These are phyloP conservation scores for Orthonyx spaldingii DNA, from an alignment of 2,113 vertebrate species.

Conservation along the genomic window DNA sequence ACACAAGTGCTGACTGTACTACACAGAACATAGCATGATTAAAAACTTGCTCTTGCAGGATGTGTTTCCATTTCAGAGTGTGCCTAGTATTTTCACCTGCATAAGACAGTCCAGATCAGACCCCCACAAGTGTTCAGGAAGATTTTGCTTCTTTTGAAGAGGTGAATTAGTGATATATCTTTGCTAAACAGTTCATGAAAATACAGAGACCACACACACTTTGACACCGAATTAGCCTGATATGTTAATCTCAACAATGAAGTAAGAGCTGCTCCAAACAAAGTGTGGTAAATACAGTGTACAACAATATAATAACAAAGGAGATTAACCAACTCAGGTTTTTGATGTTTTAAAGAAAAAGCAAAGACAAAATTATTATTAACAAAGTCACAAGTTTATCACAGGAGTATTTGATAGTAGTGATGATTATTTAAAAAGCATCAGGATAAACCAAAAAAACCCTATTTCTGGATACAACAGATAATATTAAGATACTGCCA, in stretches of 20 bases:
- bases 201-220: not conserved
- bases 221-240: not conserved
- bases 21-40: not conserved
- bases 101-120: not conserved
- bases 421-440: not conserved
- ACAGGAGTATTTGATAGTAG: not conserved
- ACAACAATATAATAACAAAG: not conserved
- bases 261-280: not conserved
- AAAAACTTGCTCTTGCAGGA: not conserved
- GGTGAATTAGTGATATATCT: not conserved
- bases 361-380: not conserved
- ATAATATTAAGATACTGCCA: not conserved
- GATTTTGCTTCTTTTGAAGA: not conserved
- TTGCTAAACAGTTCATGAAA: not conserved
- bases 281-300: not conserved
- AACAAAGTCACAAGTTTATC: not conserved
- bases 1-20: not conserved
- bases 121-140: not conserved
- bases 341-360: not conserved
- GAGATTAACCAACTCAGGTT: accelerated
- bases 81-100: not conserved
- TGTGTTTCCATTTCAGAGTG: not conserved
- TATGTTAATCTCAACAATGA: not conserved
- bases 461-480: not conserved
- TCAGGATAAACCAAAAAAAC: not conserved